Conservation (phyloP, 2,797 vertebrate genomes). For the Vireo griseus region DNA sequence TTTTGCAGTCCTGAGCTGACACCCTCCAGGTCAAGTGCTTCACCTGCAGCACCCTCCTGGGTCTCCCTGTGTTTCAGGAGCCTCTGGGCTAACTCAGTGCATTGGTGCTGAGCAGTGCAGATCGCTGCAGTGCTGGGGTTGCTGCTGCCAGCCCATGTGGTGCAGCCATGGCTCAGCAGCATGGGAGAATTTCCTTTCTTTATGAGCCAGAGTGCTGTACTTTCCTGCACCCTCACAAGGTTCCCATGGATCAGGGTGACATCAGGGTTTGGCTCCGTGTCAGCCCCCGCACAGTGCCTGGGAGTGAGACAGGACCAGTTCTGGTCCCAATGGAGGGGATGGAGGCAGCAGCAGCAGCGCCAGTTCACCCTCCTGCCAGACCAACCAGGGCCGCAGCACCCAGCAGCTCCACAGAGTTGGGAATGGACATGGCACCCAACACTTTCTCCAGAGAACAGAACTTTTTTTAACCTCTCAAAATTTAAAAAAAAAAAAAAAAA, state of each 20-base stretch:
- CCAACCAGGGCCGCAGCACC: rapidly evolving
- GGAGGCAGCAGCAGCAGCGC: neutral
- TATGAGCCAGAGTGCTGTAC: rapidly evolving
- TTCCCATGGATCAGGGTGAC: neutral
- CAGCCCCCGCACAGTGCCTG: rapidly evolving
- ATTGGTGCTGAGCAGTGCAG: neutral
- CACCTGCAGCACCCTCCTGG: neutral
- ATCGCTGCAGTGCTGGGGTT: neutral
- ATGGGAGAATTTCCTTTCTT: neutral
- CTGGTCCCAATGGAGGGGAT: neutral
- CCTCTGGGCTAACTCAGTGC: neutral
- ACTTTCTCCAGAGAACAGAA: neutral
- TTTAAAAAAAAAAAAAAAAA: neutral
- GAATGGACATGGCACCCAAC: rapidly evolving
- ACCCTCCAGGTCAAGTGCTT: rapidly evolving
- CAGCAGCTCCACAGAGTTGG: neutral
- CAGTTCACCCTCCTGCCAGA: neutral
- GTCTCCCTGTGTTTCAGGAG: neutral
- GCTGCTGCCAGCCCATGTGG: rapidly evolving
- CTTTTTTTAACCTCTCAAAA: neutral
- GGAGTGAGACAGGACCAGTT: rapidly evolving
- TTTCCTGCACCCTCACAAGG: neutral
- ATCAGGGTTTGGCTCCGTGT: neutral
- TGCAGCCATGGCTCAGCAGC: neutral
- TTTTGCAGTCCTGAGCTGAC: neutral